Base-by-base conservation (phyloP, 2,113 vertebrate species). In the Alexandromys fortis region DNA sequence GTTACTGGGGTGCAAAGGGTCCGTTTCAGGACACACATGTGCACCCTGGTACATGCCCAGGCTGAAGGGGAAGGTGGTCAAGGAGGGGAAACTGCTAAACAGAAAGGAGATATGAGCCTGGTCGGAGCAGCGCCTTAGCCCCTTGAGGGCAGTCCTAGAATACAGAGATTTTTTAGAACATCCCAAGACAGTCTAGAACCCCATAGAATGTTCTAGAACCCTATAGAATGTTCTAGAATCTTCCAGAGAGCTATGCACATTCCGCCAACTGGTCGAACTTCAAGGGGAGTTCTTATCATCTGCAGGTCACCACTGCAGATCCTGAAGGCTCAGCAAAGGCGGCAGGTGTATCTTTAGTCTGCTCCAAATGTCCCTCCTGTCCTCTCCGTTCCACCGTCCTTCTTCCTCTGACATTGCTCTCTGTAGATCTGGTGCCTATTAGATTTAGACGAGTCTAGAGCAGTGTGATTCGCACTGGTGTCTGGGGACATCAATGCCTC, bases 381-480 rank as follows among this genome's bases (percentile, higher is more conserved):
- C 22, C 30, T 5, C 11, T 75, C 19, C 13, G 0, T 28, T 35
- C 4, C 0, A 4, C 2, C 0, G 1, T 28, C 70, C n/a, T 45
- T 47, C 14, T 30, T 68, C 58, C 65, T 12, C 17, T 26, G 24
- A 22, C 3, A 4, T 22, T 1, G 38, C 38, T 87, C 33, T 61
- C 47, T 1, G 13, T 1, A 28, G 42, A 61, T 33, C 52, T 52
- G 33, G 68, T 42, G 13, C 22, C 33, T 0, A 0, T 2, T 33
- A 91, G 16, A 78, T 52, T 77, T 7, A 13, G 92, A 88, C 65
- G n/a, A 55, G 67, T 87, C 75, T 75, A 81, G 92, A 93, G 28
- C 35, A 68, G 21, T 19, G 42, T 42, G 47, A 17, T 58, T 16
- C 4, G 7, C 52, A 14, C 9, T 14, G 24, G 28, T 42, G 16